These are phyloP conservation scores for Bambusicola thoracicus DNA, from an alignment of 2,113 vertebrate species.

Conservation along the genomic window DNA sequence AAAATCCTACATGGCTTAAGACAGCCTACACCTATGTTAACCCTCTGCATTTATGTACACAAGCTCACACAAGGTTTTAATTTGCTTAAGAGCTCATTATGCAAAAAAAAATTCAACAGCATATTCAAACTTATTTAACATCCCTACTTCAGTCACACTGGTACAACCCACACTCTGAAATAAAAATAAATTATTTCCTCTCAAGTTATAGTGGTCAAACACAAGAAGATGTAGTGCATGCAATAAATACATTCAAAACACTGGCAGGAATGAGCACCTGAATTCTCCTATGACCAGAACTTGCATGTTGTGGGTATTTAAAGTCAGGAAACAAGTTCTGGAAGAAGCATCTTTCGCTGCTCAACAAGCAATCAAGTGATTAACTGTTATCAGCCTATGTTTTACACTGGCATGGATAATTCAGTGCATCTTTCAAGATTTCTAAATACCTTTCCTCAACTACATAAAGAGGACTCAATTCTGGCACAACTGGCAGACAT, in stretches of 20 bases:
- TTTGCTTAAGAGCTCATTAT: neutral
- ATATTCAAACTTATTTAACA: neutral
- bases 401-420: neutral
- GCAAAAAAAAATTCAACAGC: neutral
- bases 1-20: conserved; percentile 1
- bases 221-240: conserved; percentile 2
- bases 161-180: neutral
- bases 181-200: neutral
- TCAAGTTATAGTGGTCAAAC: conserved; percentile 30
- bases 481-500: neutral
- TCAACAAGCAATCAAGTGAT: neutral
- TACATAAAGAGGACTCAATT: neutral
- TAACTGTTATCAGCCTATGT: neutral
- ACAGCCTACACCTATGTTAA: neutral
- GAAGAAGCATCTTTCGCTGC: neutral
- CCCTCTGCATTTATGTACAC: neutral
- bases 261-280: neutral
- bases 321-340: neutral
- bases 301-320: neutral
- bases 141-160: neutral
- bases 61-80: neutral
- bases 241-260: conserved; percentile 4
- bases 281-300: neutral
- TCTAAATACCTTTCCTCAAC: neutral
- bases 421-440: neutral